phyloP scores from a whole-genome alignment of 2,113 vertebrate species.

The Carlito syrichta region DNA sequence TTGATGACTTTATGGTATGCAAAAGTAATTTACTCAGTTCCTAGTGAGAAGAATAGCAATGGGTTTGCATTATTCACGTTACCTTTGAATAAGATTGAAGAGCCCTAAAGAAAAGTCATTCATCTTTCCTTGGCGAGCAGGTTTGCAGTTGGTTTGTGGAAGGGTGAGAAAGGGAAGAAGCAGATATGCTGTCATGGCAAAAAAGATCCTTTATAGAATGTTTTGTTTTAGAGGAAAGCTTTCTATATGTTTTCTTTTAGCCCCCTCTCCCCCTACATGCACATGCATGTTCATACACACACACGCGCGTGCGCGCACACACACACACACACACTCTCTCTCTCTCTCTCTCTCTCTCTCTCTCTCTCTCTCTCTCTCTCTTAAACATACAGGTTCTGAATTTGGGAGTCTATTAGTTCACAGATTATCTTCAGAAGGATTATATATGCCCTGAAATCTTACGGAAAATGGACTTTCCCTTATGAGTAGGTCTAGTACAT shows the following conservation, averaged over 20 bases:
- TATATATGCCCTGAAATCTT: neutral
- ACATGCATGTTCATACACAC: no score
- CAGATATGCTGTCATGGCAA: neutral
- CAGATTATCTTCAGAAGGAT: neutral
- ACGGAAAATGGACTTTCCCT: neutral
- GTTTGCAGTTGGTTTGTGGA: neutral
- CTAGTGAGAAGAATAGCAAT: neutral
- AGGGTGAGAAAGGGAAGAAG: neutral
- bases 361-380: no score
- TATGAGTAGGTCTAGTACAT: neutral
- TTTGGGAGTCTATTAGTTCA: neutral
- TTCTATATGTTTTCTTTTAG: neutral
- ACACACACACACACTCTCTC: no score
- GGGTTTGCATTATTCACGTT: neutral
- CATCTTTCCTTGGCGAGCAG: neutral
- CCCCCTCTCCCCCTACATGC: fast-evolving
- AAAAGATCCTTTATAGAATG: neutral
- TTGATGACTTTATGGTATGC: neutral
- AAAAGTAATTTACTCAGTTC: slow-evolving; percentile 5
- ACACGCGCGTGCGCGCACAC: no score
- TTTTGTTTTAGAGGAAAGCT: neutral
- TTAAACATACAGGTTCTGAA: neutral
- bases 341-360: no score
- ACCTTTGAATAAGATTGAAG: neutral
- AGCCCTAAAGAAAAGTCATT: slow-evolving; percentile 20